A percentile compares a stretch with the other conserved stretches of the same genome.
Conservation (phyloP, 1,140 invertebrate genomes). For the Drosophila orosa region DNA sequence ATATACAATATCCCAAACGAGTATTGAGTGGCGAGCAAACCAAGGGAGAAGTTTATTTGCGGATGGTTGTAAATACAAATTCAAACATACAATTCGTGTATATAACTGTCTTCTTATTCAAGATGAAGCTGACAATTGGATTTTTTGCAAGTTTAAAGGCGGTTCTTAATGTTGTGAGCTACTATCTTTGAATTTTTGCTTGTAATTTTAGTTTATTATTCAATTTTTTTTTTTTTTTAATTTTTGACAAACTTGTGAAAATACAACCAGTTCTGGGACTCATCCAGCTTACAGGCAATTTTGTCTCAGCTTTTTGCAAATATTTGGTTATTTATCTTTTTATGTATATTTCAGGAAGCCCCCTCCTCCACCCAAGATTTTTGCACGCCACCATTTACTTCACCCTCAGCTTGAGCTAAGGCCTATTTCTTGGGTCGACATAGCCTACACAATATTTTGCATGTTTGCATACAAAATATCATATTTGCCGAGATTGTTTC, state of each 20-base stretch:
- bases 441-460: constrained; percentile 68
- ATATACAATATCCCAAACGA: constrained; percentile 71
- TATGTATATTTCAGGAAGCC: constrained; percentile 59
- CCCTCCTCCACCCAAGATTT: constrained; percentile 6
- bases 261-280: constrained; percentile 4
- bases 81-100: constrained; percentile 26
- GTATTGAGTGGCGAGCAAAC: constrained; percentile 24
- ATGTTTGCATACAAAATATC: constrained; percentile 83
- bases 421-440: constrained; percentile 71
- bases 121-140: constrained; percentile 66
- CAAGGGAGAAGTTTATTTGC: constrained; percentile 25
- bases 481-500: constrained; percentile 82
- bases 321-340: constrained; percentile 80
- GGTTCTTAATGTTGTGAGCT: constrained; percentile 1
- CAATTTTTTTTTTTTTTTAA: constrained; percentile 1
- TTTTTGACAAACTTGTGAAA: constrained; percentile 3
- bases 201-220: not conserved
- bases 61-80: constrained; percentile 25
- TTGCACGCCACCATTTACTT: not conserved
- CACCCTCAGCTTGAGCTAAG: constrained; percentile 34
- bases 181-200: not conserved
- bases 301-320: constrained; percentile 65
- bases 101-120: constrained; percentile 61
- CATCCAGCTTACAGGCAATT: constrained; percentile 18
- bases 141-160: constrained; percentile 43